Conservation (phyloP, 2,113 vertebrate genomes). For the Casuarius casuarius region DNA sequence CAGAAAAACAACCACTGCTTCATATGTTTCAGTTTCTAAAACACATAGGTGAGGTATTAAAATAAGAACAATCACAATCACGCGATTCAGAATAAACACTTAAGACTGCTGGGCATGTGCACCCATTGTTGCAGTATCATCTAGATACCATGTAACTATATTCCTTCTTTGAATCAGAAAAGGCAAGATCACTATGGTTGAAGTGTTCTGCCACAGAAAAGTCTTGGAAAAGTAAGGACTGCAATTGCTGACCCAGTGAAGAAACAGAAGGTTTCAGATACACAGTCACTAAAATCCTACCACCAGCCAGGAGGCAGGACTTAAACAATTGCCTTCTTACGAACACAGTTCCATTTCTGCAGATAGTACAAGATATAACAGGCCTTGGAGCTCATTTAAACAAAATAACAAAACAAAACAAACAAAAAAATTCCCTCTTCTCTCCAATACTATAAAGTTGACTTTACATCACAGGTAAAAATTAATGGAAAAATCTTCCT, state of each 20-base stretch:
- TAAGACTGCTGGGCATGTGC: not conserved
- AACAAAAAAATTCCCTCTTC: not conserved
- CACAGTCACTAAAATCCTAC: not conserved
- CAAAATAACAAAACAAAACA: too few species aligned
- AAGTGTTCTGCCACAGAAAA: not conserved
- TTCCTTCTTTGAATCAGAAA: not conserved
- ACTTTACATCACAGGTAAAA: not conserved
- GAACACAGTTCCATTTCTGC: not conserved
- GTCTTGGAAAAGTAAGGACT: not conserved
- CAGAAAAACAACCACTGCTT: not conserved
- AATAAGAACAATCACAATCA: not conserved
- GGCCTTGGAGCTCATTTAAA: not conserved
- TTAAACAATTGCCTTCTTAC: not conserved
- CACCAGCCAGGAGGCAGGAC: not conserved
- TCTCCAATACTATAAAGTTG: not conserved
- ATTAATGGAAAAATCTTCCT: accelerated
- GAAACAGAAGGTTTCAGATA: not conserved
- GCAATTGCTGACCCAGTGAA: not conserved
- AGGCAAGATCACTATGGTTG: not conserved
- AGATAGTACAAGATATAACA: not conserved
- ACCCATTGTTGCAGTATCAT: not conserved
- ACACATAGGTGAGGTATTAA: not conserved
- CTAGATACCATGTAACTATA: not conserved
- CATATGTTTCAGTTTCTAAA: not conserved
- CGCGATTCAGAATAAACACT: not conserved